These are phyloP conservation scores for Tautogolabrus adspersus DNA, from an alignment of 2,113 vertebrate species.

Conservation along the genomic window DNA sequence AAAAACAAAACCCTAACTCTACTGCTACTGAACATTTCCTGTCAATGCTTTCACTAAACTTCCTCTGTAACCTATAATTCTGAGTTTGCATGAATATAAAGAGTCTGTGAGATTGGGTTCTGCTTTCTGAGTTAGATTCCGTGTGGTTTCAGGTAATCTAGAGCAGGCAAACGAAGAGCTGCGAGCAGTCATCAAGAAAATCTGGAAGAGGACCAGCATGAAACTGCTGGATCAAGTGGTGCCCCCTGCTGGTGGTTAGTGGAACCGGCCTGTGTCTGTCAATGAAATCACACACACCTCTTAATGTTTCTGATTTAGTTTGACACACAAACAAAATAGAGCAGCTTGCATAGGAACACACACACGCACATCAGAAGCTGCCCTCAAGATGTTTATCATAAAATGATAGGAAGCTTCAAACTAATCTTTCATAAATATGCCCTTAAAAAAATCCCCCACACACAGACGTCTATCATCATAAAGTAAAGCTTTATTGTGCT, in stretches of 20 bases:
- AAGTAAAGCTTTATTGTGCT: constrained; percentile 55
- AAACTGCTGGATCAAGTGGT: constrained; percentile 99
- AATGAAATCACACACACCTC: constrained; percentile 26
- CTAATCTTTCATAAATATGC: not conserved
- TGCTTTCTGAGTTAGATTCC: constrained; percentile 41
- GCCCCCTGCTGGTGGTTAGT: constrained; percentile 99
- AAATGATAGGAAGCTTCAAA: constrained; percentile 30
- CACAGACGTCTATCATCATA: not conserved
- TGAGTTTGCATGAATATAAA: constrained; percentile 8
- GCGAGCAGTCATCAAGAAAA: constrained; percentile 98
- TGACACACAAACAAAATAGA: constrained; percentile 25
- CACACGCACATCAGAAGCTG: constrained; percentile 24
- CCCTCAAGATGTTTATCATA: constrained; percentile 30
- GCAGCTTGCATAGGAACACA: constrained; percentile 21
- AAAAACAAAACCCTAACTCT: not conserved
- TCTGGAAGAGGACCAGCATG: constrained; percentile 99
- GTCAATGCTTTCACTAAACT: not conserved
- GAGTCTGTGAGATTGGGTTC: constrained; percentile 9
- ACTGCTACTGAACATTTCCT: not conserved
- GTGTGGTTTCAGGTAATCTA: constrained; percentile 89
- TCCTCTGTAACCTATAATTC: not conserved
- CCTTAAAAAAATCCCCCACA: constrained; percentile 2
- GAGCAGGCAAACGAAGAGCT: constrained; percentile 99
- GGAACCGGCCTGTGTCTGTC: constrained; percentile 27
- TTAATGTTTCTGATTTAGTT: constrained; percentile 10